These are phyloP conservation scores for Ephydatia muelleri DNA, from an alignment of 37 sponge, comb jelly and placozoan species.

Conservation along the genomic window DNA sequence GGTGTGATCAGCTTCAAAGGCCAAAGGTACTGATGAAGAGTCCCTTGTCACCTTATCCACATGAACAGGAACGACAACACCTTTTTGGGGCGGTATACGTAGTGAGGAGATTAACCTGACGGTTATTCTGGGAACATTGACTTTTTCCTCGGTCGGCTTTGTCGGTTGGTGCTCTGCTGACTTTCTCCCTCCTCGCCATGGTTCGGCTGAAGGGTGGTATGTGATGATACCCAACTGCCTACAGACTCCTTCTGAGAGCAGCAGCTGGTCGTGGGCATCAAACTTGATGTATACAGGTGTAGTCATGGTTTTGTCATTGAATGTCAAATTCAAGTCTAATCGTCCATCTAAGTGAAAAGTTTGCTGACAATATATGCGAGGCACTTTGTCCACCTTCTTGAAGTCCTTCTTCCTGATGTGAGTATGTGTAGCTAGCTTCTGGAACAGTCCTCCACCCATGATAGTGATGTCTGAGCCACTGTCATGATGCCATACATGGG, in stretches of 20 bases:
- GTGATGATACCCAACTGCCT: too few relatives aligned
- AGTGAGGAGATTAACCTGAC: conserved; percentile 16
- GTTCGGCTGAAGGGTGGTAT: too few relatives aligned
- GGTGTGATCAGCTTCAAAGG: neutral
- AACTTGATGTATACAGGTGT: conserved; percentile 52
- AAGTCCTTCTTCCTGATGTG: neutral
- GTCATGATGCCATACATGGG: too few relatives aligned
- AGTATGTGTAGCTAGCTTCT: conserved; percentile 2
- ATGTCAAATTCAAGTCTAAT: too few relatives aligned
- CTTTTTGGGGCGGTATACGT: conserved; percentile 9
- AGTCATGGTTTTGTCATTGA: too few relatives aligned
- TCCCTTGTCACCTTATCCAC: too few relatives aligned
- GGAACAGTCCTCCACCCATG: conserved; percentile 6
- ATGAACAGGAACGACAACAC: conserved; percentile 19
- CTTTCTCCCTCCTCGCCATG: too few relatives aligned
- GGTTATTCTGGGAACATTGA: conserved; percentile 13
- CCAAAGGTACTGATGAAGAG: neutral
- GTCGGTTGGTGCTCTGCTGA: too few relatives aligned
- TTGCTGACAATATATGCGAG: conserved; percentile 13
- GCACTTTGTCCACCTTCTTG: conserved; percentile 9
- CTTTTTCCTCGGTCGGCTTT: too few relatives aligned
- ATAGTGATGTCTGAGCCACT: conserved; percentile 30
- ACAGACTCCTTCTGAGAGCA: too few relatives aligned
- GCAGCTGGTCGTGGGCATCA: conserved; percentile 36
- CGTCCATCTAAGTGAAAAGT: conserved; percentile 27